Base-by-base conservation (phyloP, 2,113 vertebrate genomes). In the Grammomys surdaster region DNA sequence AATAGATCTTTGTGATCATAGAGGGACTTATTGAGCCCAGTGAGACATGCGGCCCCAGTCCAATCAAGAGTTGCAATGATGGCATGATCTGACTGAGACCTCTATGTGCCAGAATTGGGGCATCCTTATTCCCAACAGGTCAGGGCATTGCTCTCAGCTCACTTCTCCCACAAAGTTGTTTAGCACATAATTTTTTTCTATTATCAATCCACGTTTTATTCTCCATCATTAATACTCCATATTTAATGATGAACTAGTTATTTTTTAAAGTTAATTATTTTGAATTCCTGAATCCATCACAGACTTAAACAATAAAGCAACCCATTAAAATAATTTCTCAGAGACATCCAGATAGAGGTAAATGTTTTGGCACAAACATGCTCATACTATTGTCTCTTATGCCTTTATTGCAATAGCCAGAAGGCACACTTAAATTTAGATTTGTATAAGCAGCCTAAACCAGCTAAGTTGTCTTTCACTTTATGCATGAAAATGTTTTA, bases 231-330 rank as follows among this genome's bases (percentile, higher is more conserved):
- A 48, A 78, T 89, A 48, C 36, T 13, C 19, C 63, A 54, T 75
- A 54, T 87, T 96, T 87, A 91, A 93, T 93, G 93, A 94, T 89
- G 28, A 24, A 56, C 20, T 87, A 88, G 31, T 77, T 94, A 76
- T 77, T 96, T 96, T 87, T 31, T 14, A 12, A 48, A 70, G n/a
- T 28, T 76, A 46, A 86, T 28, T 28, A 81, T 78, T 51, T 19
- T 70, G 90, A 89, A 75, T n/a, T 82, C 48, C 24, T 88, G 43
- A 81, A 77, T 48, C 76, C 24, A 96, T 26, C 22, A 56, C 7
- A 92, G 78, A 77, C 13, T n/a, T 67, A 46, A 85, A 85, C 63
- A 85, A 14, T 94, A 36, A 95, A 94, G 54, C 33, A 77, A 19
- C 16, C 33, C 54, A n/a, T 76, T 90, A 48, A 82, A 93, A 76